Evolutionary conservation across 1,140 invertebrate species (phyloP), one percentile per base, ranked within the genome.

Genomic region (Aricia agestis): DNA sequence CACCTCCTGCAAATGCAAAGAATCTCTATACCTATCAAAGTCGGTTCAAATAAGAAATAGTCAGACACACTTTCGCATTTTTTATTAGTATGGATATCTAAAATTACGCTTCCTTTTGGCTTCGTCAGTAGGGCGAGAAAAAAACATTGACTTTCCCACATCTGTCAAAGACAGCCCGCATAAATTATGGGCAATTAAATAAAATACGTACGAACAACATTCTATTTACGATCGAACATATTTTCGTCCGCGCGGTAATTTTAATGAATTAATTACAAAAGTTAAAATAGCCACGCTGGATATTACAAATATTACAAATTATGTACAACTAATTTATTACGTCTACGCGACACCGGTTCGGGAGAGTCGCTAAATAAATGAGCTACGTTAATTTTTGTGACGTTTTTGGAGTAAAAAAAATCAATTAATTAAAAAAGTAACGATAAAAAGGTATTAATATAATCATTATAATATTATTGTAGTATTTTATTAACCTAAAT

Each of bases 261-360:
- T 52, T 52, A 52, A 52, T 52, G 45, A 52, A 52, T 52, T 52
- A 52, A 52, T 52, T 52, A 52, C 45, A 52, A 52, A 52, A 52
- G 45, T 52, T 52, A 52, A 52, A 52, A 52, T 52, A 1, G 45
- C 45, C 45, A 52, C 45, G 36, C 36, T 36, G 45, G 45, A 13
- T 52, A 52, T 52, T 52, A 52, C 45, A 52, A 52, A 52, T 52
- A 52, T 52, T 52, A 52, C 45, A 52, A 52, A 52, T 52, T 52
- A 52, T 15, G 45, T 52, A 52, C 45, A 52, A 52, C 45, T 52
- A 52, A 52, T 52, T 52, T 52, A 52, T 52, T 52, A 52, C 45
- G 45, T 52, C 45, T 52, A 52, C 45, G 45, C 45, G 13, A 52
- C 11, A 10, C 45, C 45, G 2, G 10, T 15, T 52, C 11, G 11